A percentile compares a stretch with the other conserved stretches of the same genome.
Conservation (phyloP, 2,797 vertebrate species). For the Rallus crepitans region DNA sequence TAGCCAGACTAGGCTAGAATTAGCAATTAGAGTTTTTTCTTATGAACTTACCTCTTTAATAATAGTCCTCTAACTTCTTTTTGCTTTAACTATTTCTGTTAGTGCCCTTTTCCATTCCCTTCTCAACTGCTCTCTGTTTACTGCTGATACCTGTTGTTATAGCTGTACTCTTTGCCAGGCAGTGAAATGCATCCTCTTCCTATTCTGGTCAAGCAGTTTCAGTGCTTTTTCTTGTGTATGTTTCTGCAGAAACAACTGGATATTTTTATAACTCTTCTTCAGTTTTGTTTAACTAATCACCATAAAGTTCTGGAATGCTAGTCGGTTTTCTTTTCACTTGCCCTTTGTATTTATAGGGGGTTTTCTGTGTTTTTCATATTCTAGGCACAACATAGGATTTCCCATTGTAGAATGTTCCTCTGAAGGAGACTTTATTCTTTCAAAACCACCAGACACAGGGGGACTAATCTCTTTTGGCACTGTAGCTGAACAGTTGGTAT, state of each 20-base stretch:
- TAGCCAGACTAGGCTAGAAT: not conserved
- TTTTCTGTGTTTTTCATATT: constrained; percentile 41
- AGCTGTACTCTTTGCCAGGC: not conserved
- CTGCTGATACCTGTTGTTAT: not conserved
- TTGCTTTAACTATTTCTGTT: not conserved
- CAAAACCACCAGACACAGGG: constrained; percentile 84
- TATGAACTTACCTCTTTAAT: not conserved
- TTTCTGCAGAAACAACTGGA: not conserved
- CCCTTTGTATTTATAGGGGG: not conserved
- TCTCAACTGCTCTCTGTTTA: not conserved
- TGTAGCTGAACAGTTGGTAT: constrained; percentile 88
- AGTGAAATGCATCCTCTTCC: not conserved
- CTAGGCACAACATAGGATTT: constrained; percentile 90
- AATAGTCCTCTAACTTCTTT: not conserved
- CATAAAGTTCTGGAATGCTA: not conserved
- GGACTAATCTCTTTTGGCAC: constrained; percentile 87
- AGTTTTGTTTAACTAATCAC: not conserved
- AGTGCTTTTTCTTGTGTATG: not conserved
- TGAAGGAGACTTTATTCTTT: constrained; percentile 85
- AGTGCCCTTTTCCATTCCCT: not conserved
- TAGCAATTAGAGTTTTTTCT: not conserved
- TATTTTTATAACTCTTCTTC: not conserved
- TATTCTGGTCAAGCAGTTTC: not conserved
- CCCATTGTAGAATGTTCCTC: constrained; percentile 84
- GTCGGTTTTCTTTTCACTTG: not conserved